These are phyloP conservation scores for Anolis sagrei DNA, from an alignment of 2,113 vertebrate species.

Conservation along the genomic window DNA sequence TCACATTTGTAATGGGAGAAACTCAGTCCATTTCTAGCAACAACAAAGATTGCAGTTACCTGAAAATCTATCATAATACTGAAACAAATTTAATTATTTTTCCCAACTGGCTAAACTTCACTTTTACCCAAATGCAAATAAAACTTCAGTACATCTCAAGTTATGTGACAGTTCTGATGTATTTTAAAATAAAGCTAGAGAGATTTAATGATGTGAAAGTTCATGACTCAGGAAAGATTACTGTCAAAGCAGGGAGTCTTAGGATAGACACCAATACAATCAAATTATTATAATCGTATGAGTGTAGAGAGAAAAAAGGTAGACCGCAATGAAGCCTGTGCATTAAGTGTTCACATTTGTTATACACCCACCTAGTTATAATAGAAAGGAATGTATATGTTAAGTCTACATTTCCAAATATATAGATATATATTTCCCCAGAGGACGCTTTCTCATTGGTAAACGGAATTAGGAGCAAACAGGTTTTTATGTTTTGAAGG, in stretches of 20 bases:
- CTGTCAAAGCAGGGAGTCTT: constrained; percentile 65
- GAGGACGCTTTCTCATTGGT: constrained; percentile 62
- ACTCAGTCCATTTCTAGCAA: constrained; percentile 6
- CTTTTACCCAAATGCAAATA: constrained; percentile 65
- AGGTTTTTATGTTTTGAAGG: neutral
- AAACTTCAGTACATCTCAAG: constrained; percentile 68
- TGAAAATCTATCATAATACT: neutral
- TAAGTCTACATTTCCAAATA: constrained; percentile 64
- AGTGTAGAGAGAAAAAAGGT: constrained; percentile 66
- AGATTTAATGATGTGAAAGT: constrained; percentile 77
- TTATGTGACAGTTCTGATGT: constrained; percentile 72
- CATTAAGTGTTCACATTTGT: constrained; percentile 70
- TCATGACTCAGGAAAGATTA: constrained; percentile 75
- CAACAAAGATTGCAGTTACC: neutral
- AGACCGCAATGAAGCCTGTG: constrained; percentile 64
- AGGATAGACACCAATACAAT: constrained; percentile 77
- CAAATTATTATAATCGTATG: constrained; percentile 75
- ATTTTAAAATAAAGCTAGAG: constrained; percentile 73
- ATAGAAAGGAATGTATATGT: constrained; percentile 53
- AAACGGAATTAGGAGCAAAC: constrained; percentile 57
- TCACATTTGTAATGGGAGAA: neutral
- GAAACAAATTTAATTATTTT: constrained; percentile 27
- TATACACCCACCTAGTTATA: constrained; percentile 58
- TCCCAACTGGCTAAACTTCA: constrained; percentile 43
- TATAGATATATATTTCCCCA: constrained; percentile 31